Base-by-base conservation (phyloP, 2,113 vertebrate genomes). In the Girardinichthys multiradiatus region DNA sequence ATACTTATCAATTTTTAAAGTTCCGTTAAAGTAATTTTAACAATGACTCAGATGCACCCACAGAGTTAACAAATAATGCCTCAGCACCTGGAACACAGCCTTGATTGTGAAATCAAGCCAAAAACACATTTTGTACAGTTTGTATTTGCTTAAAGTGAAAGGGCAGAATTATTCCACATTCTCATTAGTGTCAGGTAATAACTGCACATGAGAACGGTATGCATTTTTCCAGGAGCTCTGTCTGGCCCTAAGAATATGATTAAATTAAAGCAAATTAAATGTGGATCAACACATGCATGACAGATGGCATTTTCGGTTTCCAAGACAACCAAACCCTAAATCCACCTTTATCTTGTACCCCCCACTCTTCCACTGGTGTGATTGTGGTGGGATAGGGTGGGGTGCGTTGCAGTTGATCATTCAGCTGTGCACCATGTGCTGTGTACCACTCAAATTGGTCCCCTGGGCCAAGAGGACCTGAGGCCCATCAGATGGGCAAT, bases 371-470 rank as follows among this genome's bases (percentile, higher is more conserved):
- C 63, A 2, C 65, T 39, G 84, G 60, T 3, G 73, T 31, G 21
- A 74, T 9, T 21, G 72, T 61, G 72, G 24, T 31, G 21, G 62
- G 64, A 57, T 37, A 29, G 62, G 70, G 83, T 81, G 69, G 59
- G 30, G 70, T 24, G 6, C 60, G 68, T 62, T 45, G 59, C 57
- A 67, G 85, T 76, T 13, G 70, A 85, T 90, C 84, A 89, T 88
- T 81, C 87, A 76, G 79, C 80, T 71, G 68, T 37, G 76, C 79
- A 91, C 90, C 91, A 85, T 91, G 90, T 93, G 93, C 90, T 76
- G 21, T 66, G 81, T 87, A 80, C 87, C 92, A 91, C 90, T 92
- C 92, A 95, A 95, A 97, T 96, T 95, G 94, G 94, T 93, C 95
- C 94, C 95, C 81, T 73, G 87, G 90, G 95, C 90, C 86, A 89